Conservation (phyloP, 2,888 invertebrate genomes). For the Macrophya annulata region DNA sequence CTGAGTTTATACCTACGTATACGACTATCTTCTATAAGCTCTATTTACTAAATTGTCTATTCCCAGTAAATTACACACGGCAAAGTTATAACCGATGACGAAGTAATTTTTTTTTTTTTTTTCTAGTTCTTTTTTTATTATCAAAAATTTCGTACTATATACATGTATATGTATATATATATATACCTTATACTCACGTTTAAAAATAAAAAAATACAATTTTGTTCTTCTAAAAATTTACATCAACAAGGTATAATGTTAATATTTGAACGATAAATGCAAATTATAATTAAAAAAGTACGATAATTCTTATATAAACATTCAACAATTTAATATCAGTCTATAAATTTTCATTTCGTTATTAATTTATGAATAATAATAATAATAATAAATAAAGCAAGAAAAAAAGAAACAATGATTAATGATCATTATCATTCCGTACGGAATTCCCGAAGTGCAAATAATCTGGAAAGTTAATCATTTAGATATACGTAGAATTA, state of each 20-base stretch:
- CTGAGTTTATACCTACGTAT: background rate
- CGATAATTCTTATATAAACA: background rate
- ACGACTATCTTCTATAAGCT: background rate
- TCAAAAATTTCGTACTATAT: background rate
- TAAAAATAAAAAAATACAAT: background rate
- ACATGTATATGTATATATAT: too few species aligned
- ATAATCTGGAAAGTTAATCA: background rate
- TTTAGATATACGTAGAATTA: background rate
- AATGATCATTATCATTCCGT: too few species aligned
- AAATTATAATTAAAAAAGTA: background rate
- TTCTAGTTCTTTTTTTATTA: too few species aligned
- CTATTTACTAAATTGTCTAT: background rate
- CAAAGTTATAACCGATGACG: background rate
- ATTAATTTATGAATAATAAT: background rate
- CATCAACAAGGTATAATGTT: background rate
- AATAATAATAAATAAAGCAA: too few species aligned
- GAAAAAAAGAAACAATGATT: background rate
- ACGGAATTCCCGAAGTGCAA: too few species aligned
- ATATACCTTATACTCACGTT: background rate
- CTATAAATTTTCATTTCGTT: background rate
- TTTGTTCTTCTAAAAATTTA: background rate
- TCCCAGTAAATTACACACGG: background rate
- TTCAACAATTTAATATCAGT: background rate
- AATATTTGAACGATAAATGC: background rate
- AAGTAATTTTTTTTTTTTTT: background rate